Percentiles rank a stretch among this genome's conserved stretches.
Conservation (phyloP, 2,797 vertebrate genomes). For the Nannoperca australis region DNA sequence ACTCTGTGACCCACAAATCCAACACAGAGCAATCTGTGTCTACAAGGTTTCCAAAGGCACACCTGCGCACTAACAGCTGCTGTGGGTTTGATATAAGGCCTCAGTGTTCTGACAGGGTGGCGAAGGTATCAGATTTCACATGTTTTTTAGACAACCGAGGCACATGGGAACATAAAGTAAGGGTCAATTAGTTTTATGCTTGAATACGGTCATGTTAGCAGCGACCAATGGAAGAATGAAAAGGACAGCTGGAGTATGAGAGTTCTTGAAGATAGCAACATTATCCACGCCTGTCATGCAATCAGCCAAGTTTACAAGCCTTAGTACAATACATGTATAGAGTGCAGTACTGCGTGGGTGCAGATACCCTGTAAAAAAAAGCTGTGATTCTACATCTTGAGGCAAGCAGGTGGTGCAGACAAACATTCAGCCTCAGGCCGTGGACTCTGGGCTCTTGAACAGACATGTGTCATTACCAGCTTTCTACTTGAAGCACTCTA, state of each 20-base stretch:
- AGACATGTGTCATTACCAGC: slow-evolving; percentile 81
- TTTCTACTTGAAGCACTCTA: slow-evolving; percentile 71
- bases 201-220: slow-evolving; percentile 29
- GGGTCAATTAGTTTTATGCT: slow-evolving; percentile 8
- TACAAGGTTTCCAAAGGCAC: slow-evolving; percentile 9
- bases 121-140: slow-evolving; percentile 46
- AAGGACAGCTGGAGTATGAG: slow-evolving; percentile 45
- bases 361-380: background rate
- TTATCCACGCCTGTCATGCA: slow-evolving; percentile 34
- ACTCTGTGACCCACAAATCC: background rate
- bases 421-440: slow-evolving; percentile 60
- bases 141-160: slow-evolving; percentile 21
- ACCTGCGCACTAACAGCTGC: slow-evolving; percentile 55
- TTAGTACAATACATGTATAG: background rate
- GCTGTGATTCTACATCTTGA: slow-evolving; percentile 38
- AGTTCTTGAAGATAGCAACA: slow-evolving; percentile 37
- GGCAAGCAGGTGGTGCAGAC: slow-evolving; percentile 78
- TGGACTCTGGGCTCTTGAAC: slow-evolving; percentile 59
- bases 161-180: slow-evolving; percentile 34
- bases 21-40: slow-evolving; percentile 17
- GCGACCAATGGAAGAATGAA: slow-evolving; percentile 12
- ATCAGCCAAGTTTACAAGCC: slow-evolving; percentile 20
- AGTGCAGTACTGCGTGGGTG: background rate
- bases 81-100: slow-evolving; percentile 38
- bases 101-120: slow-evolving; percentile 23